Conservation (phyloP, 2,888 invertebrate genomes). For the Lasioglossum pauxillum region DNA sequence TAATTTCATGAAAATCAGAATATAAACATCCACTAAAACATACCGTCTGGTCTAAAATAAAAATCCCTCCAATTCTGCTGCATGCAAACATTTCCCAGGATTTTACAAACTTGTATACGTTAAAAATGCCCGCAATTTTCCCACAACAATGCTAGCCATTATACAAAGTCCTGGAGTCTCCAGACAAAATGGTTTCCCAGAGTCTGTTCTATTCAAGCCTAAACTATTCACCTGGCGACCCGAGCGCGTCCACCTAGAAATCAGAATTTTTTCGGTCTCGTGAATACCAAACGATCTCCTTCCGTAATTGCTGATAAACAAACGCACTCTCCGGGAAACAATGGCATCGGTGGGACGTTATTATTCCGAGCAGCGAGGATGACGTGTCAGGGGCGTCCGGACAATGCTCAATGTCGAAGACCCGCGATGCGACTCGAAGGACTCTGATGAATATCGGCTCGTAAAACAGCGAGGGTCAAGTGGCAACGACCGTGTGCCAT, state of each 20-base stretch:
- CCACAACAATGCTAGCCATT: background rate
- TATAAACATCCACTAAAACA: too few relatives aligned
- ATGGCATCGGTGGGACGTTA: constrained; percentile 50
- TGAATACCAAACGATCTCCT: constrained; percentile 3
- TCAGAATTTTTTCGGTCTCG: background rate
- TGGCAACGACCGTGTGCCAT: constrained; percentile 64
- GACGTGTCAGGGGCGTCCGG: constrained; percentile 51
- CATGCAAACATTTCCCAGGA: background rate
- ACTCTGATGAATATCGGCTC: constrained; percentile 41
- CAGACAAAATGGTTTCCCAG: background rate
- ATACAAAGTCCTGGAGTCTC: background rate
- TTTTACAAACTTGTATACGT: background rate
- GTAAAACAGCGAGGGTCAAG: constrained; percentile 47
- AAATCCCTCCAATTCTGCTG: too few relatives aligned
- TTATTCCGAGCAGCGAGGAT: constrained; percentile 61
- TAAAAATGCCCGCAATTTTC: background rate
- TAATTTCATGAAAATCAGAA: too few relatives aligned
- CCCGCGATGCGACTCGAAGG: constrained; percentile 36
- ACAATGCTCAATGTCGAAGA: constrained; percentile 53
- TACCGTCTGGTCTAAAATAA: too few relatives aligned
- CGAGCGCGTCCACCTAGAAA: background rate
- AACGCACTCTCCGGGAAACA: constrained; percentile 44
- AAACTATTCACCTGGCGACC: background rate
- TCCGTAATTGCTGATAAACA: constrained; percentile 12
- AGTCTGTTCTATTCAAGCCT: background rate